These are phyloP conservation scores for Perithous albicinctus DNA, from an alignment of 2,888 invertebrate genomes.

Conservation along the genomic window DNA sequence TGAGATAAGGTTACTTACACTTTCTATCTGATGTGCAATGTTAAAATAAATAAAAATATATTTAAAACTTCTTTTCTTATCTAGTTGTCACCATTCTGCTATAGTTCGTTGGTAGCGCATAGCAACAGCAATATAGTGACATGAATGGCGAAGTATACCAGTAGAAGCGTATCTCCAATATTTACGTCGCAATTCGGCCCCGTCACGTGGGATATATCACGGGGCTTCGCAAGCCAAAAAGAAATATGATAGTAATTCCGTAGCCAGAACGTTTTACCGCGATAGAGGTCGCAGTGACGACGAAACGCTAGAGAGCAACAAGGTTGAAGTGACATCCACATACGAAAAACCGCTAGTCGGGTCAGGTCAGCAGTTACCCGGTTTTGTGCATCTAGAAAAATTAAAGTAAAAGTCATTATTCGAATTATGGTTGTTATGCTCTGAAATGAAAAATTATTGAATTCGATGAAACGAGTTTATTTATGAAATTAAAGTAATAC, in stretches of 20 bases:
- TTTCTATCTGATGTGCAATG: not conserved
- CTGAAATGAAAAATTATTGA: too few species aligned
- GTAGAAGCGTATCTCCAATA: slow-evolving; percentile 73
- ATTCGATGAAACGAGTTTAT: too few species aligned
- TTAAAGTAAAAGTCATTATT: too few species aligned
- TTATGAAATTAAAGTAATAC: too few species aligned
- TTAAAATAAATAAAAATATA: not conserved
- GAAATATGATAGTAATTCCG: slow-evolving; percentile 70
- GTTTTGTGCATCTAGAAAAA: not conserved
- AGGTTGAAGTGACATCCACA: not conserved
- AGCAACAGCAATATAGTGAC: not conserved
- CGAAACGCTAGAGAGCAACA: not conserved
- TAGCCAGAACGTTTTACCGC: slow-evolving; percentile 22
- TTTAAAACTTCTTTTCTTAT: slow-evolving; percentile 58
- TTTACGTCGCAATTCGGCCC: slow-evolving; percentile 76
- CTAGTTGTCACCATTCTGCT: slow-evolving; percentile 4
- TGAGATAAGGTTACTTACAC: not conserved
- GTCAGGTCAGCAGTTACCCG: not conserved
- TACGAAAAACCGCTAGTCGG: not conserved
- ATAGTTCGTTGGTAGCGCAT: not conserved
- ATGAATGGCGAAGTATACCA: slow-evolving; percentile 7
- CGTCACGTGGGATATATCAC: slow-evolving; percentile 69
- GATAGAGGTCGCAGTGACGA: slow-evolving; percentile 39
- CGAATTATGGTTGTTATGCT: too few species aligned
- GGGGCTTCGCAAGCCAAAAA: slow-evolving; percentile 52